phyloP scores from a whole-genome alignment of 64 coral and sea anemone species.

The Stylophora pistillata region DNA sequence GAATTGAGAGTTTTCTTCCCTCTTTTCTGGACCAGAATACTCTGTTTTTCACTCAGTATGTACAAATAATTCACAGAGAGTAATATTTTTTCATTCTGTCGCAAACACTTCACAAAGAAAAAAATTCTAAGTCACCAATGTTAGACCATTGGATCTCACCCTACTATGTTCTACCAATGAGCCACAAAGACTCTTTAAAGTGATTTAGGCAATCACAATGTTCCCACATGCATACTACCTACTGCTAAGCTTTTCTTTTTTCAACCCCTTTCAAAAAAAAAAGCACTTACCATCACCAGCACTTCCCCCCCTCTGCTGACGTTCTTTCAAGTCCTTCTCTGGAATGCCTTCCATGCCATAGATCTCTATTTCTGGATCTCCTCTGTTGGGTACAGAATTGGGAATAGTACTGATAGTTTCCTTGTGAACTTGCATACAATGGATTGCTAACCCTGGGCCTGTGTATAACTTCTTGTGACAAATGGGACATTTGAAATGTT shows the following conservation, averaged over 20 bases:
- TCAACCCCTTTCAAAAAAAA: background rate
- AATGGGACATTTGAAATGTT: slow-evolving; percentile 98
- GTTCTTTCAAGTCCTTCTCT: slow-evolving; percentile 98
- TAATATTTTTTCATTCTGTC: no score
- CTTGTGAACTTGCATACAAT: slow-evolving; percentile 99
- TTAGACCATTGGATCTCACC: no score
- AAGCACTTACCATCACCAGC: slow-evolving; percentile 11
- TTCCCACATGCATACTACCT: no score
- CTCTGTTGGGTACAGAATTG: slow-evolving; percentile 91
- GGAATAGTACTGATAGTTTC: slow-evolving; percentile 92
- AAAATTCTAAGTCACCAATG: no score
- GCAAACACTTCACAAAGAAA: no score
- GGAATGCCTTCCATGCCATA: slow-evolving; percentile 99
- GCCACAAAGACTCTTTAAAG: no score
- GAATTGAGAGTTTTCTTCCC: no score
- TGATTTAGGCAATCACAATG: no score
- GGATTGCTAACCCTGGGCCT: slow-evolving; percentile 97
- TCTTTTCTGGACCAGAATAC: no score
- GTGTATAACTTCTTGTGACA: slow-evolving; percentile 99
- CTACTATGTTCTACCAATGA: no score
- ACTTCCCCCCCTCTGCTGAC: slow-evolving; percentile 62
- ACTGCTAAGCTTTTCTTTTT: background rate
- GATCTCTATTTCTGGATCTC: slow-evolving; percentile 98
- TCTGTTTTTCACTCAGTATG: no score
- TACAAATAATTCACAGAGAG: no score